phyloP scores from a whole-genome alignment of 1,140 invertebrate species.

The Zaprionus capensis region DNA sequence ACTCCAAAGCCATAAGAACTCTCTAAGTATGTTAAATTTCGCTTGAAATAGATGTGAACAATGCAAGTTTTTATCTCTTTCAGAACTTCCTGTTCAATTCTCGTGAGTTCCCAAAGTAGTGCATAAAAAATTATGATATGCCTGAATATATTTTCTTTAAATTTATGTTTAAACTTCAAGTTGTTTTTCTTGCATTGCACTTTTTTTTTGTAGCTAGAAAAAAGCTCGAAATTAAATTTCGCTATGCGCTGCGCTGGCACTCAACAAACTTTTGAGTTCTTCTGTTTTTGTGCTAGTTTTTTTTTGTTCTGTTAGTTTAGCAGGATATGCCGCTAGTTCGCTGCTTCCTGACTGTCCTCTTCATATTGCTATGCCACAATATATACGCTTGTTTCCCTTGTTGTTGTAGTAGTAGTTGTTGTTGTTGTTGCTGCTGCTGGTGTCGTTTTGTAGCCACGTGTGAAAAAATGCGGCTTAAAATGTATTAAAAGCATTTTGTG shows the following conservation, averaged over 20 bases:
- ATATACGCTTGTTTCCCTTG: conserved; percentile 13
- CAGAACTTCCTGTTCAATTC: not conserved
- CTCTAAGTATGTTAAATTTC: not conserved
- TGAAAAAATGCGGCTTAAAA: conserved; percentile 82
- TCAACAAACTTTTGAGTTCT: conserved; percentile 45
- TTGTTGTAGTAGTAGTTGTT: conserved; percentile 6
- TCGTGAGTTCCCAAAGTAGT: not conserved
- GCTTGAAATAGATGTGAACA: not conserved
- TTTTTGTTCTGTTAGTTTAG: not conserved
- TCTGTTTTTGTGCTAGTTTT: conserved; percentile 20
- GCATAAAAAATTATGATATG: not conserved
- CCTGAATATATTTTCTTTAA: not conserved
- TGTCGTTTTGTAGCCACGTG: conserved; percentile 74
- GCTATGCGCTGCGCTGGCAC: conserved; percentile 23
- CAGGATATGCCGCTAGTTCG: conserved; percentile 17
- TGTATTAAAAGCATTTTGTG: conserved; percentile 79
- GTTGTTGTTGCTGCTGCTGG: conserved; percentile 26
- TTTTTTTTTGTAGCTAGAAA: conserved; percentile 7
- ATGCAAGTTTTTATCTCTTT: conserved; percentile 6
- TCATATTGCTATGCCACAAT: conserved; percentile 22
- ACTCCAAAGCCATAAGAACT: not conserved
- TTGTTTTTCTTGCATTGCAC: not conserved
- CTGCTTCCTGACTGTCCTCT: conserved; percentile 30
- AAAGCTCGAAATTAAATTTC: conserved; percentile 41
- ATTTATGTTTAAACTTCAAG: not conserved